phyloP scores from a whole-genome alignment of 1,140 invertebrate genomes.

The Pseudomyrmex dendroicus region DNA sequence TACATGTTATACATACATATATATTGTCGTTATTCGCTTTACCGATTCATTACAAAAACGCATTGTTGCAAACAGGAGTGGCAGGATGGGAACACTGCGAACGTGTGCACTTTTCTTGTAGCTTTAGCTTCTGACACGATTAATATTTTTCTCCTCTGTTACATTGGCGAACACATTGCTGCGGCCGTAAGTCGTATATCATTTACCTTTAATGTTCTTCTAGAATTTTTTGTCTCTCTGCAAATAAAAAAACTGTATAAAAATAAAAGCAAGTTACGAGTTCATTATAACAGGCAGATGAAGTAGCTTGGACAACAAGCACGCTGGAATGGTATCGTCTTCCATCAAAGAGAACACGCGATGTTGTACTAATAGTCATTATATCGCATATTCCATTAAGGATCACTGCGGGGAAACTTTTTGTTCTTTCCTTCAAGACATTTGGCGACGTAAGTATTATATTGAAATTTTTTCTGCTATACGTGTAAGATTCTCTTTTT shows the following conservation, averaged over 20 bases:
- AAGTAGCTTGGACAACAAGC: conserved; percentile 56
- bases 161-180: conserved; percentile 63
- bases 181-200: conserved; percentile 47
- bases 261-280: neutral
- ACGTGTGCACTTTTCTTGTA: conserved; percentile 61
- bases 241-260: neutral
- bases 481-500: neutral
- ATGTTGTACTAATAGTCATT: conserved; percentile 64
- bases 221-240: neutral
- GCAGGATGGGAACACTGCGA: conserved; percentile 54
- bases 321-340: conserved; percentile 68
- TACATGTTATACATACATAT: neutral
- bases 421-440: conserved; percentile 58
- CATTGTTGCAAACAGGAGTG: conserved; percentile 64
- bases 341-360: conserved; percentile 44
- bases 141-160: conserved; percentile 70
- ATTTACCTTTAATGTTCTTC: neutral
- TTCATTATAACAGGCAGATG: conserved; percentile 55
- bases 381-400: conserved; percentile 65
- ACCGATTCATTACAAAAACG: neutral
- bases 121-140: conserved; percentile 58
- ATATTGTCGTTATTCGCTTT: neutral
- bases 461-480: neutral
- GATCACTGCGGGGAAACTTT: conserved; percentile 68
- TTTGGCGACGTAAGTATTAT: conserved; percentile 68